Conservation (phyloP, 2,113 vertebrate species). For the Python bivittatus region DNA sequence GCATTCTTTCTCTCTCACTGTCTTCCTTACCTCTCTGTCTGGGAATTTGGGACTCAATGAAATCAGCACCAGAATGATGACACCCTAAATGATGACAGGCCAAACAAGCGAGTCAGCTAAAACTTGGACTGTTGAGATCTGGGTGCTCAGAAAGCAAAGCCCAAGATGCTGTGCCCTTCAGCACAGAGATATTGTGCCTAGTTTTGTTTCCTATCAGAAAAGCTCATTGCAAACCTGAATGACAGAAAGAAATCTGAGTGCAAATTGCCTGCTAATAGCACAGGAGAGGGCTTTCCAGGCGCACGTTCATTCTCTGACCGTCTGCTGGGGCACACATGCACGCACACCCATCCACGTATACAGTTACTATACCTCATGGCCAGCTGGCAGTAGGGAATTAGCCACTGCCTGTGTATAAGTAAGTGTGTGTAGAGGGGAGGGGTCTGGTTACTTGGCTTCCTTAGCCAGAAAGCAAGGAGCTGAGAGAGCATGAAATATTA, state of each 20-base stretch:
- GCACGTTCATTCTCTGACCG: neutral
- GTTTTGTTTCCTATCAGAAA: neutral
- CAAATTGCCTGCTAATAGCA: neutral
- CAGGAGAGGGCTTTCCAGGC: neutral
- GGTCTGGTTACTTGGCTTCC: slow-evolving; percentile 54
- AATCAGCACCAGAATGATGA: neutral
- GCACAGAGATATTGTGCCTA: neutral
- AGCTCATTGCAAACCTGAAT: neutral
- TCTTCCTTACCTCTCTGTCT: neutral
- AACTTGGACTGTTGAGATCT: neutral
- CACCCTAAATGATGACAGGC: neutral
- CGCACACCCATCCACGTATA: neutral
- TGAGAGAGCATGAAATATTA: slow-evolving; percentile 80
- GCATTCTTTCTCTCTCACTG: neutral
- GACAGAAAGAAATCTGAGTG: neutral
- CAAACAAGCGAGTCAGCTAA: neutral
- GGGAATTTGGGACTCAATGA: neutral
- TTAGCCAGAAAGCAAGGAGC: slow-evolving; percentile 71
- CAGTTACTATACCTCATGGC: neutral
- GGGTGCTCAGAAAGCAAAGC: neutral
- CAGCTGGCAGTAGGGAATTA: neutral
- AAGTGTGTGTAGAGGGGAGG: neutral
- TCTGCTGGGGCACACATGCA: neutral
- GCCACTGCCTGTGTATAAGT: neutral
- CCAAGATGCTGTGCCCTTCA: neutral